Conservation (phyloP, 2,113 vertebrate genomes). For the Heterotis niloticus region DNA sequence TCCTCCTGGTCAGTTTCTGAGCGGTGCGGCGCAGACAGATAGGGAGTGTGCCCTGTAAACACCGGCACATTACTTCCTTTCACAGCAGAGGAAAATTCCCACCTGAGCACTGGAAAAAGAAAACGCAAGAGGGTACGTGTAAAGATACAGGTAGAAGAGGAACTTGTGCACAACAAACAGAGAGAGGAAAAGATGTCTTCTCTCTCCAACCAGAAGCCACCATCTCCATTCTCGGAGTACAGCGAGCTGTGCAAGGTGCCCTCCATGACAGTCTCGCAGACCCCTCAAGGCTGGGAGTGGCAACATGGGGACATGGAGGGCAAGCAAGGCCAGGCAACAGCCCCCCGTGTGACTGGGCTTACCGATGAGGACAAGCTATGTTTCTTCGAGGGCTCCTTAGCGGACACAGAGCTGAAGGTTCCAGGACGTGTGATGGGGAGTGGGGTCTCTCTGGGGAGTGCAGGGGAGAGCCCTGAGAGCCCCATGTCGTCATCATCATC, state of each 20-base stretch:
- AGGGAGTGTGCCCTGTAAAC: conserved; percentile 30
- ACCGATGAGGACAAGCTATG: conserved; percentile 88
- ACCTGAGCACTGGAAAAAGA: background rate
- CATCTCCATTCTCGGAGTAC: conserved; percentile 68
- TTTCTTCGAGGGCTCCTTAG: conserved; percentile 68
- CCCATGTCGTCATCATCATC: conserved; percentile 59
- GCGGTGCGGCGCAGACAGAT: conserved; percentile 40
- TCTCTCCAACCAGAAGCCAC: conserved; percentile 75
- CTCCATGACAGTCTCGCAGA: conserved; percentile 49
- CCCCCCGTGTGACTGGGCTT: conserved; percentile 64
- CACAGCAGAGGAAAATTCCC: conserved; percentile 35
- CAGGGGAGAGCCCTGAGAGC: conserved; percentile 61
- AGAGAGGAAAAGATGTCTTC: conserved; percentile 70
- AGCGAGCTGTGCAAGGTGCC: conserved; percentile 72
- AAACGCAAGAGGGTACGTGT: conserved; percentile 31
- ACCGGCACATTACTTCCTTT: conserved; percentile 31
- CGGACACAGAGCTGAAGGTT: conserved; percentile 70
- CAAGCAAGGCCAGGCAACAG: conserved; percentile 59
- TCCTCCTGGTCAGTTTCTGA: conserved; percentile 55
- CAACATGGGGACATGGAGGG: conserved; percentile 72
- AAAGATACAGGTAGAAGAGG: conserved; percentile 32
- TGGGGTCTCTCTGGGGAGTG: conserved; percentile 57
- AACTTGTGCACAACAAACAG: conserved; percentile 27
- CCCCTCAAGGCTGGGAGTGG: conserved; percentile 77
- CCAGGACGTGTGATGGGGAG: conserved; percentile 49